Evolutionary conservation across 2,113 vertebrate species (phyloP), one percentile per base, ranked within the genome.

Genomic region (Brachyhypopomus occidentalis): DNA sequence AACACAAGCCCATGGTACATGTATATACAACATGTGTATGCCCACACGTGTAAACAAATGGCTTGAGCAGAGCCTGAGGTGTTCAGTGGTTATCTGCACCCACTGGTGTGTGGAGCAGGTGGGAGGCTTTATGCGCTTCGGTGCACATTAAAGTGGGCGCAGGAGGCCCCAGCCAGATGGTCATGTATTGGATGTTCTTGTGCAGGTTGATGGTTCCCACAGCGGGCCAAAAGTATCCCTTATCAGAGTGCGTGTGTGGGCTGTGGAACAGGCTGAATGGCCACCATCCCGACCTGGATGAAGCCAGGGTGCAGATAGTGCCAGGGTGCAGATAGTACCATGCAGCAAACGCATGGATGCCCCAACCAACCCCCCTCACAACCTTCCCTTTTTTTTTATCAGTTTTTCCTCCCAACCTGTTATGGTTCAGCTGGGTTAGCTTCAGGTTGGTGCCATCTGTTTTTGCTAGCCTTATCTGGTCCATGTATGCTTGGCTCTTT

Each of bases 91-190:
- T 75, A 86, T 87, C 64, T 87, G 66, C 79, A 82, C 70, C 69
- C 19, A 52, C 79, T 86, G 82, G 80, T 77, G 82, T 75, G 84
- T 82, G 71, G 81, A 62, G 78, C 41, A 72, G 86, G 83, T 83
- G 88, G 83, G 79, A 72, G 84, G 81, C 82, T 88, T 89, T 88
- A 84, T 87, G 27, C 62, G 80, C 89, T 86, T 89, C 59, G 72
- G 83, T 88, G 90, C 79, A 84, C 89, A 89, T 87, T 87, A 84
- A 88, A 92, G 90, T 89, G 86, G 72, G 79, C 84, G 27, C 62
- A 78, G 82, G 75, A 81, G 77, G 77, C 85, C 84, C 87, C 58
- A 80, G 86, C 90, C 91, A 91, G 90, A 92, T 91, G 92, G 66
- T 22, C 45, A 52, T 52, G 45, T 52, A 91, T 87, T 78, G 84